Percentiles rank a stretch among this genome's conserved stretches.
phyloP scores from a whole-genome alignment of 2,113 vertebrate species.

The Apteryx owenii region DNA sequence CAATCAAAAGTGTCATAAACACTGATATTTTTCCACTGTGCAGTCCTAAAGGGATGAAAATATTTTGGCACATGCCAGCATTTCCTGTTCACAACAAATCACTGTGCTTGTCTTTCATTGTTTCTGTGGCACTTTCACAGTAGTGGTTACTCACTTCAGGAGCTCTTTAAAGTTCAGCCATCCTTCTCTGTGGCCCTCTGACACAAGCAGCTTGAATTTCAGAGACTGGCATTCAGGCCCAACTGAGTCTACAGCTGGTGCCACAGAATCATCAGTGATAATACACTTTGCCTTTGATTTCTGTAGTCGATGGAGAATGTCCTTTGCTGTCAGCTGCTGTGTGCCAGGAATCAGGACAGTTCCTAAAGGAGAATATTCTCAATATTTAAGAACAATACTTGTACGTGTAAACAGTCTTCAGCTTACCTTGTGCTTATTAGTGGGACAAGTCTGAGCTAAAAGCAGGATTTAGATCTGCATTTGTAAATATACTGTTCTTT shows the following conservation, averaged over 20 bases:
- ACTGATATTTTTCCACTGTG: background rate
- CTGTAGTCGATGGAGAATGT: conserved; percentile 80
- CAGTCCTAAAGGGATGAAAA: background rate
- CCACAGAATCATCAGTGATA: conserved; percentile 77
- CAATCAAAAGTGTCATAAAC: background rate
- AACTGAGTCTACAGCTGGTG: conserved; percentile 75
- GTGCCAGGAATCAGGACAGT: conserved; percentile 82
- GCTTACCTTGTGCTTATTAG: background rate
- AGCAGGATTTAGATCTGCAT: background rate
- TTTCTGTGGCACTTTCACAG: background rate
- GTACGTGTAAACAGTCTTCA: conserved; percentile 12
- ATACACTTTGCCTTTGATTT: conserved; percentile 81
- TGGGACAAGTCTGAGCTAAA: background rate
- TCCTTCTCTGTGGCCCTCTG: conserved; percentile 67
- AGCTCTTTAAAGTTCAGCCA: conserved; percentile 79
- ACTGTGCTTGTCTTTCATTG: background rate
- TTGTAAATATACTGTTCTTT: background rate
- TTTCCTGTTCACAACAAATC: background rate
- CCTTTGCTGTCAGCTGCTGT: conserved; percentile 81
- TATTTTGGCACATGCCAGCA: background rate
- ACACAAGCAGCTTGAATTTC: conserved; percentile 78
- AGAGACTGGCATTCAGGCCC: conserved; percentile 75
- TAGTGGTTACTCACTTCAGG: conserved; percentile 69
- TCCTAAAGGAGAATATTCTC: conserved; percentile 35
- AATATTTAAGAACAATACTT: background rate